These are phyloP conservation scores for Nymphalis c-album DNA, from an alignment of 2,888 invertebrate species.

Conservation along the genomic window DNA sequence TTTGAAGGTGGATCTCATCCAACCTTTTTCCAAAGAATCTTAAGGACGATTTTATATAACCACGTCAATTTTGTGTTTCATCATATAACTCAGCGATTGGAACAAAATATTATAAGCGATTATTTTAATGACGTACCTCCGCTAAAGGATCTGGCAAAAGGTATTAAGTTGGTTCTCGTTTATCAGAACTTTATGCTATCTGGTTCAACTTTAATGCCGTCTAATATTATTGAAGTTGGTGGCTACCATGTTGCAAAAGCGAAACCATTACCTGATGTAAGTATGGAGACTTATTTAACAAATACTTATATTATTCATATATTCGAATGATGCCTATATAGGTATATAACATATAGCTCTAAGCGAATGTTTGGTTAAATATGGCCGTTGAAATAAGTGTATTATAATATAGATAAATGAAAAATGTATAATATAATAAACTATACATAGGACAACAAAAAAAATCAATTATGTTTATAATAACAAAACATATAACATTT, in stretches of 20 bases:
- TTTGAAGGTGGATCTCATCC: slow-evolving; percentile 67
- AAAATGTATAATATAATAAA: no score
- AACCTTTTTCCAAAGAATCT: slow-evolving; percentile 58
- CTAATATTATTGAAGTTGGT: slow-evolving; percentile 83
- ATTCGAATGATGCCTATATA: no score
- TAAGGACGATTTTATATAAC: slow-evolving; percentile 51
- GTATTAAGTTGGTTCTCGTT: slow-evolving; percentile 79
- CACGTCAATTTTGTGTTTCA: slow-evolving; percentile 52
- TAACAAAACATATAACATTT: slow-evolving; percentile 5
- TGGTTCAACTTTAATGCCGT: slow-evolving; percentile 78
- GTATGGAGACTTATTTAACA: not conserved
- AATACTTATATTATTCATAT: no score
- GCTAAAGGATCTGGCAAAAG: slow-evolving; percentile 74
- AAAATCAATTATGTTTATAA: no score
- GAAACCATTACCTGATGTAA: slow-evolving; percentile 35
- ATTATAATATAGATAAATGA: no score
- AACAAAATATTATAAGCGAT: slow-evolving; percentile 42
- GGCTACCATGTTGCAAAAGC: slow-evolving; percentile 78
- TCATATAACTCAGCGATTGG: slow-evolving; percentile 55
- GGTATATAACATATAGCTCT: no score
- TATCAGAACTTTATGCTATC: slow-evolving; percentile 83
- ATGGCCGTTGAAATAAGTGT: not conserved
- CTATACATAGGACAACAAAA: no score
- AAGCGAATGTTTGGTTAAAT: not conserved
- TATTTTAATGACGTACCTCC: slow-evolving; percentile 76